These are phyloP conservation scores for Notocelia uddmanniana DNA, from an alignment of 2,888 invertebrate species.

Conservation along the genomic window DNA sequence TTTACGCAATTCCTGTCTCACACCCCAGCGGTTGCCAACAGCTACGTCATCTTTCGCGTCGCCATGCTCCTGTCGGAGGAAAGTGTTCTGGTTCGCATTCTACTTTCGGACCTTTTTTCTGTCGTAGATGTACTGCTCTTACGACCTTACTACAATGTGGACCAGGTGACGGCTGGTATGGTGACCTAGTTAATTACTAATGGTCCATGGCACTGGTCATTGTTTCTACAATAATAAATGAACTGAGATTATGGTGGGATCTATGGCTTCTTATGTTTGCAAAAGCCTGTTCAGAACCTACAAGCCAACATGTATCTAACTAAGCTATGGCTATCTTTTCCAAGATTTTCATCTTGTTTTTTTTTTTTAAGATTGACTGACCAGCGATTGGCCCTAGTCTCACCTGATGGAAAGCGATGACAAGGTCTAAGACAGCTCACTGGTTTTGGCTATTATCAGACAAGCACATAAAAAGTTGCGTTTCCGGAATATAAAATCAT, in stretches of 20 bases:
- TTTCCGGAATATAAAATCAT: slow-evolving; percentile 32
- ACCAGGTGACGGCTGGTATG: slow-evolving; percentile 32
- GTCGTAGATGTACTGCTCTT: slow-evolving; percentile 51
- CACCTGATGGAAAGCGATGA: too few species aligned
- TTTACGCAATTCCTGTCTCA: slow-evolving; percentile 83
- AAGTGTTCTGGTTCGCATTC: slow-evolving; percentile 64
- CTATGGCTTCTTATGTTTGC: neutral
- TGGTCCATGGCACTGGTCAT: slow-evolving; percentile 33
- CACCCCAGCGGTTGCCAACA: slow-evolving; percentile 77
- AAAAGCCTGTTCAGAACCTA: slow-evolving; percentile 5
- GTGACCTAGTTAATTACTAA: slow-evolving; percentile 45
- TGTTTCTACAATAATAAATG: slow-evolving; percentile 31
- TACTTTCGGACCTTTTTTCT: slow-evolving; percentile 69
- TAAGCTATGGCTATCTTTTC: neutral
- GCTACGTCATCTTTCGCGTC: slow-evolving; percentile 70
- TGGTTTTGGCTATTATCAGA: too few species aligned
- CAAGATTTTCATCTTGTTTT: slow-evolving; percentile 38
- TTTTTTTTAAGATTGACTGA: too few species aligned
- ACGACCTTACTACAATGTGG: slow-evolving; percentile 37
- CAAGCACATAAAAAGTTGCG: slow-evolving; percentile 31
- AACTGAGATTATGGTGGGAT: slow-evolving; percentile 31
- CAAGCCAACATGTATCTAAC: neutral
- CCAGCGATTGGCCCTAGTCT: too few species aligned
- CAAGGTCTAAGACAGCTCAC: too few species aligned
- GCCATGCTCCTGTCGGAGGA: slow-evolving; percentile 64